phyloP scores from a whole-genome alignment of 2,113 vertebrate species.

The Mormyrus iriodes region DNA sequence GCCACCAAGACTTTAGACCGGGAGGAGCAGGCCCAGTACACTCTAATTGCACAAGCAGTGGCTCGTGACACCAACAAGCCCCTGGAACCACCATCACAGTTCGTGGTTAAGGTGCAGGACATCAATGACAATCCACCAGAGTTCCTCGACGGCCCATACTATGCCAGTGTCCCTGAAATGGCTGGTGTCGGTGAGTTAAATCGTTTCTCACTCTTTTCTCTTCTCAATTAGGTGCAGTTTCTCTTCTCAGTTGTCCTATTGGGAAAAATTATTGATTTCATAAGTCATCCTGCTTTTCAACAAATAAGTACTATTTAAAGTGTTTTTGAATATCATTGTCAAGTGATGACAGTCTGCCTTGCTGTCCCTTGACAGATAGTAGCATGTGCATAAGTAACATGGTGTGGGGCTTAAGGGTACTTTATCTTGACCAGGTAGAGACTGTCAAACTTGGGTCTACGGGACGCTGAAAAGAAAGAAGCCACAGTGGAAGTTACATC shows the following conservation, averaged over 20 bases:
- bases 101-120: conserved; percentile 98
- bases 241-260: background rate
- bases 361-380: too few species aligned
- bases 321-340: too few species aligned
- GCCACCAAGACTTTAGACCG: conserved; percentile 96
- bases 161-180: conserved; percentile 92
- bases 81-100: conserved; percentile 90
- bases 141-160: conserved; percentile 90
- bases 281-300: too few species aligned
- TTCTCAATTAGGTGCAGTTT: background rate
- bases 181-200: conserved; percentile 90
- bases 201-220: background rate
- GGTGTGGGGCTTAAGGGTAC: too few species aligned
- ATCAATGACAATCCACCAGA: conserved; percentile 97
- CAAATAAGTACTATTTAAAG: too few species aligned
- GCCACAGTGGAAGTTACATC: too few species aligned
- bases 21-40: conserved; percentile 95
- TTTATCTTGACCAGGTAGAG: too few species aligned
- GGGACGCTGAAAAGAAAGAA: too few species aligned
- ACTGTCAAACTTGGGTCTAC: too few species aligned
- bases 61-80: conserved; percentile 86
- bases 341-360: too few species aligned
- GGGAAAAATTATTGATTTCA: too few species aligned
- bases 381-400: too few species aligned
- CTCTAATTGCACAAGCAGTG: conserved; percentile 90